Percentiles rank a stretch among this genome's conserved stretches.
These are phyloP conservation scores for Lytechinus variegatus DNA, from an alignment of 35 echinoderm and acorn worm species.

Conservation along the genomic window DNA sequence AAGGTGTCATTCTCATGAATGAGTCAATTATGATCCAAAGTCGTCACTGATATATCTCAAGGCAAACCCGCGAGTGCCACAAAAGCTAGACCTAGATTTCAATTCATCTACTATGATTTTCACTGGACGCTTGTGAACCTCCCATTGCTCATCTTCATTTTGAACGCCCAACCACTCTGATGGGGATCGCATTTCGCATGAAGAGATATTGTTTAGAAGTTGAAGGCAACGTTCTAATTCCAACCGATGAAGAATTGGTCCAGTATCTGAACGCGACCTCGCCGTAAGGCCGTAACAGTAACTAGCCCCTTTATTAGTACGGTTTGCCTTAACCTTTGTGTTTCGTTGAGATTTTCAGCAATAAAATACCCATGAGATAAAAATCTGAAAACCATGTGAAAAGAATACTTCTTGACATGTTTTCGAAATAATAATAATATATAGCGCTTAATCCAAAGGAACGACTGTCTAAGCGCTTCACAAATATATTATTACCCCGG, in stretches of 20 bases:
- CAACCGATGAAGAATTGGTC: not conserved
- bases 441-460: no score
- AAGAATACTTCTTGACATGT: no score
- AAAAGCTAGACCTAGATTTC: not conserved
- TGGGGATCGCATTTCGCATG: not conserved
- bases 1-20: not conserved
- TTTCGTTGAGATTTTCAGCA: no score
- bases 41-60: not conserved
- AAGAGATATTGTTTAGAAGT: not conserved
- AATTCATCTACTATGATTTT: not conserved
- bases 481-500: no score
- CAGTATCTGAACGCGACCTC: not conserved
- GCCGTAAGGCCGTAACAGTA: not conserved
- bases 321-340: no score
- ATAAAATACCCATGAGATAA: no score
- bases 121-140: not conserved
- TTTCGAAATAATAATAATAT: no score
- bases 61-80: not conserved
- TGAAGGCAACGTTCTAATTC: not conserved
- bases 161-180: not conserved
- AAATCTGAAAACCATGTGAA: no score
- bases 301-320: no score
- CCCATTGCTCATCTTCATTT: not conserved
- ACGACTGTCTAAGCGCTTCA: no score
- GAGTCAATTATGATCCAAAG: not conserved